Percentiles rank a stretch among this genome's conserved stretches.
phyloP scores from a whole-genome alignment of 2,797 vertebrate species.

The Pseudochirops cupreus region DNA sequence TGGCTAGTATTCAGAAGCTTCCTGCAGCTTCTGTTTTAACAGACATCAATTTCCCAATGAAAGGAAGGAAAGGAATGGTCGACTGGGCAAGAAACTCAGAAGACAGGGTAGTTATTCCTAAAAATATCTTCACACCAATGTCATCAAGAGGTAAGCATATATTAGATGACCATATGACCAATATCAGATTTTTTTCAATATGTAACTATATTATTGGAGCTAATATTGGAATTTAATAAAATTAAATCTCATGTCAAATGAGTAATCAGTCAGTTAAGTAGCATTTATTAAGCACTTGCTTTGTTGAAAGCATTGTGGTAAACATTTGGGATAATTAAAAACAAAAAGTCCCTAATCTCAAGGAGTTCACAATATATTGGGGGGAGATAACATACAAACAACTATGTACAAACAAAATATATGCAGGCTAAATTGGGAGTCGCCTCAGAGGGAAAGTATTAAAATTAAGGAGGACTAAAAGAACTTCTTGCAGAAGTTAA shows the following conservation, averaged over 20 bases:
- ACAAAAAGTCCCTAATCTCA: not conserved
- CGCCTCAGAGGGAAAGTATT: not conserved
- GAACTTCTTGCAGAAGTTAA: not conserved
- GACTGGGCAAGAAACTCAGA: constrained; percentile 99
- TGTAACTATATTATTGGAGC: not conserved
- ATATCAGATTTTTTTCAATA: not conserved
- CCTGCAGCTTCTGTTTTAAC: constrained; percentile 97
- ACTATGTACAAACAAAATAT: not conserved
- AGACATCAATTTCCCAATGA: constrained; percentile 99
- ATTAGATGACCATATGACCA: not conserved
- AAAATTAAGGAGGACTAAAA: not conserved
- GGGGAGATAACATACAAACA: not conserved
- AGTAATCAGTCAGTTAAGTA: not conserved
- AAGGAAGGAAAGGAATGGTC: constrained; percentile 99
- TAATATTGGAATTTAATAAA: not conserved
- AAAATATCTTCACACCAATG: constrained; percentile 96
- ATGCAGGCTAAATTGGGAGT: not conserved
- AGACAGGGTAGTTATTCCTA: constrained; percentile 98
- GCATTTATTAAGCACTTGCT: not conserved
- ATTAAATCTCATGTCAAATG: not conserved
- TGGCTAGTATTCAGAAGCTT: constrained; percentile 99
- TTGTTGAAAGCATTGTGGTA: not conserved
- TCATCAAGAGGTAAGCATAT: constrained; percentile 92
- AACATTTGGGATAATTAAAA: not conserved
- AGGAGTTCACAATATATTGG: not conserved